phyloP scores from a whole-genome alignment of 2,888 invertebrate species.

The Pheosia tremula region DNA sequence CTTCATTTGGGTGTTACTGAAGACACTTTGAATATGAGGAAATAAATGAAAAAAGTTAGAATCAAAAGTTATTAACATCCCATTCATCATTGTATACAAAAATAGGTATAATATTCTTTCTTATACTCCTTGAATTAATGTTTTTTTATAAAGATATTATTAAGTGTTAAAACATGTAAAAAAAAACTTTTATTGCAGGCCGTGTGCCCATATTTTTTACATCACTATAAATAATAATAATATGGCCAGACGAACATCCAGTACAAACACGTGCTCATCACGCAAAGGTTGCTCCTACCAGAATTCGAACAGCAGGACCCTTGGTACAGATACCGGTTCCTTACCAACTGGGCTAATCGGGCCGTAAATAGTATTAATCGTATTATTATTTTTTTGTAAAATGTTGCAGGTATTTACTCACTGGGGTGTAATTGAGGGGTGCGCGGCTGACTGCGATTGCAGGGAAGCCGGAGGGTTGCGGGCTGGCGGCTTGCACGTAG shows the following conservation, averaged over 20 bases:
- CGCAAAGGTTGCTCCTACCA: no score
- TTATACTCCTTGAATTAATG: constrained; percentile 49
- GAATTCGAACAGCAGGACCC: no score
- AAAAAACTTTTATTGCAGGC: no score
- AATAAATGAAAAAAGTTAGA: constrained; percentile 83
- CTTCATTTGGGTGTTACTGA: constrained; percentile 75
- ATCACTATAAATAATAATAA: no score
- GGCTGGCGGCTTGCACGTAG: constrained; percentile 98
- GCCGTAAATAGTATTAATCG: no score
- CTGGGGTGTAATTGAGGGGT: constrained; percentile 96
- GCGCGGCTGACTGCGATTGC: constrained; percentile 97
- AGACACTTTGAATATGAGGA: constrained; percentile 79
- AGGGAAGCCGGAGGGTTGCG: constrained; percentile 98
- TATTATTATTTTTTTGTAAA: neutral
- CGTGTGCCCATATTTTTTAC: no score
- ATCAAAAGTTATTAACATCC: constrained; percentile 84
- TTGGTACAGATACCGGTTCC: no score
- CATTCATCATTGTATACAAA: constrained; percentile 72
- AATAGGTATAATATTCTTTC: constrained; percentile 58
- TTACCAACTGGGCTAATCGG: no score
- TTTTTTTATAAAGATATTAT: constrained; percentile 4
- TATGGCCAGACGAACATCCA: no score
- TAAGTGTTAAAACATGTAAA: no score
- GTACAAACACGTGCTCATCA: no score
- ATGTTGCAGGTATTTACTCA: constrained; percentile 77